Evolutionary conservation across 2,888 invertebrate genomes (phyloP).

Genomic region (Bellardia pandia): DNA sequence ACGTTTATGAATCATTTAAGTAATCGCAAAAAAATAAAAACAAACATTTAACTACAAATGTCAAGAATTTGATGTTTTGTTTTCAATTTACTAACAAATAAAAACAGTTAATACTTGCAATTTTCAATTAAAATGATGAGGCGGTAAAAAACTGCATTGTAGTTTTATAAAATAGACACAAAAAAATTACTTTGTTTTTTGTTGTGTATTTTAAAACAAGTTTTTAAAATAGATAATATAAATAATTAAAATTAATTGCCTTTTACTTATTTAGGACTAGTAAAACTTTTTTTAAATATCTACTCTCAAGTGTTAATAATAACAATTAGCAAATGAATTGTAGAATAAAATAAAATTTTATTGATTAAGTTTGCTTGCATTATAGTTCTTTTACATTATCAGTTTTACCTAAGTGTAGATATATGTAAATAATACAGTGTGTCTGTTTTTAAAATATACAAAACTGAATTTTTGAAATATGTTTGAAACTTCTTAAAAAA

Average conservation of each 20-base stretch:
- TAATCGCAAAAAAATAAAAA: background rate
- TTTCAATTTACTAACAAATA: background rate
- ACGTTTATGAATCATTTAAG: conserved; percentile 15
- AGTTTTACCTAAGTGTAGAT: background rate
- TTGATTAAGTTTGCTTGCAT: conserved; percentile 3
- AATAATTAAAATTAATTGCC: conserved; percentile 25
- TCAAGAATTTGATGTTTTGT: background rate
- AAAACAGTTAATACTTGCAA: conserved; percentile 2
- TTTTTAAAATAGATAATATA: conserved; percentile 7
- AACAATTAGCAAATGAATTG: conserved; percentile 6
- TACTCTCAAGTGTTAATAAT: conserved; percentile 3
- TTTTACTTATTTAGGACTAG: conserved; percentile 2
- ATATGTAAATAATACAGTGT: too few relatives aligned
- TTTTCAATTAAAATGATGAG: conserved; percentile 2
- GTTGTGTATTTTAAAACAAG: background rate
- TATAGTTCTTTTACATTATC: background rate
- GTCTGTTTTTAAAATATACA: too few relatives aligned
- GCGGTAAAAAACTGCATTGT: background rate
- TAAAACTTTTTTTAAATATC: background rate
- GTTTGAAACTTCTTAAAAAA: too few relatives aligned
- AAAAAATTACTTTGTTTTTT: background rate
- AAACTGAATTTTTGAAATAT: too few relatives aligned
- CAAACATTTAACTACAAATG: background rate
- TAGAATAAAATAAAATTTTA: background rate
- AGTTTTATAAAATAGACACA: too few relatives aligned